Conservation (phyloP, 2,888 invertebrate species). For the Rambutsinella grinnellia region DNA sequence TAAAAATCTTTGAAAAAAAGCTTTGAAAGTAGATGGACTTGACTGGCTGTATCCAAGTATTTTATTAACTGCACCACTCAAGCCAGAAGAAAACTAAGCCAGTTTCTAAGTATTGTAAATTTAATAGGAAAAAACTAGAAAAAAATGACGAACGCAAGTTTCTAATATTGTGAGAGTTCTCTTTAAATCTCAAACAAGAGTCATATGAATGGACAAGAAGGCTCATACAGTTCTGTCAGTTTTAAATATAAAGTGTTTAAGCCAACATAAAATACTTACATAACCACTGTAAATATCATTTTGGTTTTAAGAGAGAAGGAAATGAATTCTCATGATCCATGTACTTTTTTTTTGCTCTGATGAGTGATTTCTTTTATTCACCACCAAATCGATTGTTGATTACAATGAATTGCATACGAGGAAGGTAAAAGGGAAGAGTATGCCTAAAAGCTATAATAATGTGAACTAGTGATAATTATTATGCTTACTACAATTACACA, state of each 20-base stretch:
- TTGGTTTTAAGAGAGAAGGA: conserved; percentile 1
- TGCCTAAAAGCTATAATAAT: conserved; percentile 6
- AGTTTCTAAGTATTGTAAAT: not conserved
- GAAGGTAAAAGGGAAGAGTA: not conserved
- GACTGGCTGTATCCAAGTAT: not conserved
- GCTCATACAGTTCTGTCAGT: not conserved
- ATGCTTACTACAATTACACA: conserved; percentile 42
- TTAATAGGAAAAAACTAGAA: not conserved
- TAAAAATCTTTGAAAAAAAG: not conserved
- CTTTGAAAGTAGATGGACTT: not conserved
- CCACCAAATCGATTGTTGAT: not conserved
- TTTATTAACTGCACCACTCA: not conserved
- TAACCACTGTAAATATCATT: conserved; percentile 5
- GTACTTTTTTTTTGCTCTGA: not conserved
- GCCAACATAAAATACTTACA: not conserved
- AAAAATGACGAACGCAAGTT: not conserved
- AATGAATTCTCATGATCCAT: not conserved
- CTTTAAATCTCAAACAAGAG: not conserved
- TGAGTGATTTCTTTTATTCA: not conserved
- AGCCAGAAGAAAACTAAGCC: not conserved
- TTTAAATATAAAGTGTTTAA: not conserved
- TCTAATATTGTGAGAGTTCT: not conserved
- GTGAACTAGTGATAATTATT: conserved; percentile 57
- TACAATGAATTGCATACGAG: not conserved
- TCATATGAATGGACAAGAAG: not conserved